Percentiles rank a stretch among this genome's conserved stretches.
Conservation (phyloP, 2,797 vertebrate species). For the Enteromius argenteus region DNA sequence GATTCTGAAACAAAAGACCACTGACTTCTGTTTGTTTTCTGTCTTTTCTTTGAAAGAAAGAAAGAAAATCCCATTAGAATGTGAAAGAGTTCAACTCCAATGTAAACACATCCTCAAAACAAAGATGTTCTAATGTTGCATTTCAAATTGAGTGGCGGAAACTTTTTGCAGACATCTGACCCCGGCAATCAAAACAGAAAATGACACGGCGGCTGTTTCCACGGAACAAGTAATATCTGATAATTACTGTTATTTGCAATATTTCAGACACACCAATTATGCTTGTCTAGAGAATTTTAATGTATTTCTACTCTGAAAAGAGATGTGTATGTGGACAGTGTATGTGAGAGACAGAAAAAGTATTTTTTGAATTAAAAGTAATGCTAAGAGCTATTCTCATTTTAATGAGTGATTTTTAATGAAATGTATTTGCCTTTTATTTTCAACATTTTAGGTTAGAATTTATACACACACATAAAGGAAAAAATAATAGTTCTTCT, state of each 20-base stretch:
- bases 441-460: neutral
- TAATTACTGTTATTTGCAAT: constrained; percentile 84
- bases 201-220: constrained; percentile 77
- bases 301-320: constrained; percentile 56
- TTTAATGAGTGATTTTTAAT: neutral
- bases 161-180: constrained; percentile 75
- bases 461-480: neutral
- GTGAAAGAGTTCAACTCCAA: constrained; percentile 66
- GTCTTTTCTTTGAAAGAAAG: constrained; percentile 27
- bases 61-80: constrained; percentile 60
- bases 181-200: constrained; percentile 72
- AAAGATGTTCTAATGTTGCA: constrained; percentile 74
- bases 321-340: constrained; percentile 43
- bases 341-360: neutral
- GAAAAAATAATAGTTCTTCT: neutral
- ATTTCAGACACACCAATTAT: constrained; percentile 78
- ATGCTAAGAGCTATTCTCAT: constrained; percentile 34
- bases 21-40: constrained; percentile 42
- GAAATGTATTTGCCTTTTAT: neutral
- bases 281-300: constrained; percentile 72
- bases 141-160: constrained; percentile 69
- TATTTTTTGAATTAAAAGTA: constrained; percentile 29
- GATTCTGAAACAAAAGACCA: constrained; percentile 68
- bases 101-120: constrained; percentile 66
- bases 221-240: constrained; percentile 80